Base-by-base conservation (phyloP, 2,888 invertebrate genomes). In the Drosophila nr. medialis region DNA sequence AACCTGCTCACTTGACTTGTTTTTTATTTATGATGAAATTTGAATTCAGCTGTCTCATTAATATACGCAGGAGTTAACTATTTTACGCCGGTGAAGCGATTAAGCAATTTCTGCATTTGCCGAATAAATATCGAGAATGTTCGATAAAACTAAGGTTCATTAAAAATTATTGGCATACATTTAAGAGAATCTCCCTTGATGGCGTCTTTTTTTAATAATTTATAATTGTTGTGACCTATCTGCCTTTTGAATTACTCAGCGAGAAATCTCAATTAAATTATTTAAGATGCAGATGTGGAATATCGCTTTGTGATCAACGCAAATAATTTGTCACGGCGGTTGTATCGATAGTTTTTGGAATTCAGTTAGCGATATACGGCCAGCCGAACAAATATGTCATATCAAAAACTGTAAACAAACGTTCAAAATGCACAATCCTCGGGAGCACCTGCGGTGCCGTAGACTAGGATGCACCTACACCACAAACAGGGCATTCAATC, bases 401-500 rank as follows among this genome's bases (percentile, higher is more conserved):
- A 13, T 48, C 21, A 11, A 55, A 36, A 24, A 32, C n/a, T 68
- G 36, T 48, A 68, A 68, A 42, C 27, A 45, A 50, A 34, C 24
- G 56, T 40, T 27, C 15, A 40, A 59, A 49, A 77, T 81, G 77
- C 72, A 56, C 45, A 77, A 59, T 62, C 42, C 48, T 50, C 63
- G 77, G 5, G 81, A 80, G 29, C 63, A 80, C 24, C 58, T 77
- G 18, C 81, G 18, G 2, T 77, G 77, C 77, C 66, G 58, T 11
- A 61, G 77, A 64, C 55, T 27, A 38, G 77, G 77, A 42, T 77
- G 81, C 11, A 77, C 15, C 21, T 77, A 77, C 21, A 80, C 81
- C n/a, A 77, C 77, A 11, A 77, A 77, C 34, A 65, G 77, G 36
- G 63, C 81, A 1, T 77, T 61, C n/a, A 77, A 77, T 11, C 40